Evolutionary conservation across 1,140 invertebrate genomes (phyloP).

Genomic region (fruit fly (Drosophila melanogaster)): Release_6_plus_ISO1_MT NT_033777.3:18593501-18594000

Average conservation of each 20-base stretch:
- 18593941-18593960: constrained; percentile 95
- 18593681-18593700: constrained; percentile 94
- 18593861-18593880: constrained; percentile 96
- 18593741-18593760: constrained; percentile 97
- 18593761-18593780: constrained; percentile 89
- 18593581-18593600: not conserved
- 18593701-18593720: constrained; percentile 94
- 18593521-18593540: constrained; percentile 86
- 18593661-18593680: constrained; percentile 93
- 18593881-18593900: constrained; percentile 95
- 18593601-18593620: not conserved
- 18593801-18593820: not conserved
- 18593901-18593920: constrained; percentile 96
- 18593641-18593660: constrained; percentile 94
- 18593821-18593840: constrained; percentile 52
- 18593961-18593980: constrained; percentile 92
- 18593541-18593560: constrained; percentile 94
- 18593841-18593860: constrained; percentile 96
- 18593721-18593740: constrained; percentile 92
- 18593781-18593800: not conserved
- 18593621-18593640: constrained; percentile 89
- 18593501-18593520: constrained; percentile 73
- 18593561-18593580: constrained; percentile 89
- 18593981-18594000: constrained; percentile 90
- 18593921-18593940: constrained; percentile 94